Base-by-base conservation (phyloP, 2,113 vertebrate genomes). In the Pseudopodoces humilis region DNA sequence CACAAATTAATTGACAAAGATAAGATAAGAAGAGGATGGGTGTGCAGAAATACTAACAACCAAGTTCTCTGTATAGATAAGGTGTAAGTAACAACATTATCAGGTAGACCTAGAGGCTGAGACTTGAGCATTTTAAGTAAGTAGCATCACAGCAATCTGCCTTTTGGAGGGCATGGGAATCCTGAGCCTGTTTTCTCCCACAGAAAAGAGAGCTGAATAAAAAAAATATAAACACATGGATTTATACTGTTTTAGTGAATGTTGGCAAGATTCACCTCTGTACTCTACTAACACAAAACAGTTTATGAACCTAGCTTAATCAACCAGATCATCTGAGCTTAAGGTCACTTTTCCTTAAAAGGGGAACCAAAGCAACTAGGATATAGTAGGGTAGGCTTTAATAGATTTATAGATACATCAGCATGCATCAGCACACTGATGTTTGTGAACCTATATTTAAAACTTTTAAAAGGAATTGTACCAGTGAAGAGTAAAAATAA, bases 1-100 rank as follows among this genome's bases (percentile, higher is more conserved):
- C 86, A 93, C 65, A 91, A 97, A 97, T 94, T 94, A 94, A 94
- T 31, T 56, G 78, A 96, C 63, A 65, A 79, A 94, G 77, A 84
- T 92, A 65, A 80, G 86, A 91, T 89, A 25, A 15, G 92, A 82
- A 84, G 69, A 81, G 59, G 89, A 50, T 88, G 56, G 64, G 44
- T 86, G 63, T 77, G 68, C 71, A 95, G 69, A 90, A 83, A 95
- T 52, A 59, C 88, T 86, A 84, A 50, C 59, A 69, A 87, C 43
- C 39, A 47, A 83, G 62, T 63, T 90, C 60, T 81, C 44, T 77
- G 55, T 63, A 92, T 4, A 94, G 96, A 86, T 91, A 95, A 68
- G 47, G 39, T 16, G 10, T 53, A 83, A 95, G 50, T 58, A 88
- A 74, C 41, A 78, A 90, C 86, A 90, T 24, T 71, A 83, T 69